These are phyloP conservation scores for Caenorhabditis wallacei DNA, from an alignment of 2,888 invertebrate species.

Conservation along the genomic window DNA sequence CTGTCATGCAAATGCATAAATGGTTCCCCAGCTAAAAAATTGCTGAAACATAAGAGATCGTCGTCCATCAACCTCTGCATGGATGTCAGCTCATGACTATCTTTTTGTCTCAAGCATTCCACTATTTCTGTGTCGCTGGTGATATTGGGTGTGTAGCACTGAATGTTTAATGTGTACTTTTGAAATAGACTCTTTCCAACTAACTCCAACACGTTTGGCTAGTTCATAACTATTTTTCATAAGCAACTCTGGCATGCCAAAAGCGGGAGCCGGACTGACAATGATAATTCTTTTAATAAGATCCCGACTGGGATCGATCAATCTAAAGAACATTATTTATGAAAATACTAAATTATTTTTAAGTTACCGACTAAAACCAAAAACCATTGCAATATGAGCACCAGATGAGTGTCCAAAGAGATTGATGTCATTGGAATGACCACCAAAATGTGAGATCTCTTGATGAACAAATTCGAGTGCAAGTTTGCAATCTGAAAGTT, in stretches of 20 bases:
- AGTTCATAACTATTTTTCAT: slow-evolving; percentile 48
- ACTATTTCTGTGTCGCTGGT: slow-evolving; percentile 32
- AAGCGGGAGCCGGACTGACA: slow-evolving; percentile 29
- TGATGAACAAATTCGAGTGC: slow-evolving; percentile 51
- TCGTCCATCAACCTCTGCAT: slow-evolving; percentile 52
- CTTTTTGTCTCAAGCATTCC: slow-evolving; percentile 39
- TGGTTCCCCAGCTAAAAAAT: slow-evolving; percentile 45
- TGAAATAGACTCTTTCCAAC: slow-evolving; percentile 5
- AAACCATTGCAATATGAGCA: slow-evolving; percentile 33
- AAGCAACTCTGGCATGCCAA: slow-evolving; percentile 42
- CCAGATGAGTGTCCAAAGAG: slow-evolving; percentile 60
- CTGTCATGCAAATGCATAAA: slow-evolving; percentile 46
- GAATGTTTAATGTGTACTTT: slow-evolving; percentile 13
- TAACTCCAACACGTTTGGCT: slow-evolving; percentile 31
- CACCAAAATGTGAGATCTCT: slow-evolving; percentile 62
- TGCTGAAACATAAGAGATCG: slow-evolving; percentile 42
- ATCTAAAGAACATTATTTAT: background rate
- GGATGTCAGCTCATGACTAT: slow-evolving; percentile 22
- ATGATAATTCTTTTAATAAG: slow-evolving; percentile 44
- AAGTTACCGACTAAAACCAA: slow-evolving; percentile 46
- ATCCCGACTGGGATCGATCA: slow-evolving; percentile 42
- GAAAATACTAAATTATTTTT: too few relatives aligned
- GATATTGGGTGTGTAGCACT: slow-evolving; percentile 31
- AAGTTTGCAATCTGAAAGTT: slow-evolving; percentile 48
- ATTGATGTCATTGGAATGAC: slow-evolving; percentile 49